phyloP scores from a whole-genome alignment of 2,113 vertebrate genomes.

The Megalops atlanticus region DNA sequence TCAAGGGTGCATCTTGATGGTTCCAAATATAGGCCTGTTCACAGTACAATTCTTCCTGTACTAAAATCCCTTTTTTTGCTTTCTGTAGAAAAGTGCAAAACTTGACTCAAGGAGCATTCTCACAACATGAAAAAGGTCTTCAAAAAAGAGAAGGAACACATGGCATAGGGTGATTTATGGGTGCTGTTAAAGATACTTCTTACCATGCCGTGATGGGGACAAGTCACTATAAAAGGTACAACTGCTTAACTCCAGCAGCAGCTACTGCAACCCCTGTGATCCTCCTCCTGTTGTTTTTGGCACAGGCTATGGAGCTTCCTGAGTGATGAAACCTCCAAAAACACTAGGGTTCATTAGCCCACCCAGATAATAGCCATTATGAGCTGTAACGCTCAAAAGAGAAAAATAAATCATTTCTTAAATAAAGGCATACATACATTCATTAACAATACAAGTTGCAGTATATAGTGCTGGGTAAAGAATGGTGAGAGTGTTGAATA shows the following conservation, averaged over 20 bases:
- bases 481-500: too few relatives aligned
- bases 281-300: slow-evolving; percentile 42
- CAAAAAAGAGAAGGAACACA: slow-evolving; percentile 58
- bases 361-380: too few relatives aligned
- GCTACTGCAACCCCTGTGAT: slow-evolving; percentile 25
- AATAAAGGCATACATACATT: slow-evolving; percentile 77
- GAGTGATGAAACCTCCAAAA: too few relatives aligned
- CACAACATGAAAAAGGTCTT: too few relatives aligned
- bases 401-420: slow-evolving; percentile 56
- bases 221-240: slow-evolving; percentile 36
- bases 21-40: slow-evolving; percentile 64
- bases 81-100: slow-evolving; percentile 67
- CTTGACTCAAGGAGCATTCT: slow-evolving; percentile 44
- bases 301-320: slow-evolving; percentile 32
- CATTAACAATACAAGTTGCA: slow-evolving; percentile 78
- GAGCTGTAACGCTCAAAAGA: too few relatives aligned
- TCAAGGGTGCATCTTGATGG: slow-evolving; percentile 60
- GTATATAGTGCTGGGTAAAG: slow-evolving; percentile 74
- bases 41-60: too few relatives aligned
- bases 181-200: slow-evolving; percentile 57
- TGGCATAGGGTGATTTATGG: slow-evolving; percentile 62
- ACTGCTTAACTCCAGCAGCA: slow-evolving; percentile 52
- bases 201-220: slow-evolving; percentile 42
- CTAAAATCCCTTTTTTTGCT: too few relatives aligned
- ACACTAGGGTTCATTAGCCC: too few relatives aligned